Conservation (phyloP, 2,888 invertebrate genomes). For the Oxyscelio sp. region DNA sequence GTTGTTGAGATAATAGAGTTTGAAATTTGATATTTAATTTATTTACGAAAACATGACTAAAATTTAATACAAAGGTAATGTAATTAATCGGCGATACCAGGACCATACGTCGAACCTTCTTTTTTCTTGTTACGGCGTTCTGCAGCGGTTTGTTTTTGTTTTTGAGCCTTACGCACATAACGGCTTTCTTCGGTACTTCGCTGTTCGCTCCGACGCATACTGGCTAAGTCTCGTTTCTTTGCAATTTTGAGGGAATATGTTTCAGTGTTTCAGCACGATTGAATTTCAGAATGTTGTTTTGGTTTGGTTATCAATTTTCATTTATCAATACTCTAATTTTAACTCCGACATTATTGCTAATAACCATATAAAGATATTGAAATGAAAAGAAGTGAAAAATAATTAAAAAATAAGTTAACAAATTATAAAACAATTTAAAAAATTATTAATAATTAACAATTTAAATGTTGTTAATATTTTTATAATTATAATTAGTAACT, state of each 20-base stretch:
- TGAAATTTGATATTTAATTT: slow-evolving; percentile 5
- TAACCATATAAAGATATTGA: not conserved
- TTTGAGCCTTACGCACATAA: slow-evolving; percentile 13
- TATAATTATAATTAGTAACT: not conserved
- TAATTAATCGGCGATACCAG: slow-evolving; percentile 22
- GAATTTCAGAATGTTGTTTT: not conserved
- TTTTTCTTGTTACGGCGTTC: slow-evolving; percentile 6
- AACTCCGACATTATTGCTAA: not conserved
- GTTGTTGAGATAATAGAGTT: slow-evolving; percentile 8
- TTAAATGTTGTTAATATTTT: not conserved
- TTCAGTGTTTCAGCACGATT: not conserved
- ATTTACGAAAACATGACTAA: slow-evolving; percentile 3
- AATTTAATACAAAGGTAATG: slow-evolving; percentile 3
- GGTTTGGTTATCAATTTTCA: not conserved
- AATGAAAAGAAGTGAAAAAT: not conserved
- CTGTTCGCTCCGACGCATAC: slow-evolving; percentile 21
- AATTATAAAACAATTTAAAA: not conserved
- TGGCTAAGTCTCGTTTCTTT: slow-evolving; percentile 2
- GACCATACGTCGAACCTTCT: slow-evolving; percentile 22
- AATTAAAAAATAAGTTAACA: not conserved
- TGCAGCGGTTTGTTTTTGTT: not conserved
- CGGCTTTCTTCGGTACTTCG: no score
- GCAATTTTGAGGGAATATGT: slow-evolving; percentile 22
- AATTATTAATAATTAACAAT: not conserved
- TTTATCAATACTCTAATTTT: not conserved